Percentiles rank a stretch among this genome's conserved stretches.
Evolutionary conservation across 2,888 invertebrate species (phyloP).

Genomic region (Cryptocephalus moraei): DNA sequence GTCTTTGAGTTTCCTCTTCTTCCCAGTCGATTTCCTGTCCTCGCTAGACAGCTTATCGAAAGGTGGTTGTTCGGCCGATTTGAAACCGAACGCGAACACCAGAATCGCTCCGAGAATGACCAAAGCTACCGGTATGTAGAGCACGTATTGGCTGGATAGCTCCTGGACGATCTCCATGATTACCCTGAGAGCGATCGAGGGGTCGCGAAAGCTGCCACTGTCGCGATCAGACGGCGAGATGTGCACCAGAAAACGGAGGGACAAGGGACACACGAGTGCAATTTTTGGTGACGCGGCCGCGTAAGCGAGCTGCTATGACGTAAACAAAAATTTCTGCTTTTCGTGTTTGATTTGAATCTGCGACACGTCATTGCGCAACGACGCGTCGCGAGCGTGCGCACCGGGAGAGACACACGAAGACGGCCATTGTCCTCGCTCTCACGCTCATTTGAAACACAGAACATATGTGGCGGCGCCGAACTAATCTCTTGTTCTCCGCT

Average conservation of each 20-base stretch:
- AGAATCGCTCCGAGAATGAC: conserved; percentile 28
- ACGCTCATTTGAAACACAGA: no score
- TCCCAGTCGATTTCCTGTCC: conserved; percentile 57
- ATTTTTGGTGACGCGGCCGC: conserved; percentile 52
- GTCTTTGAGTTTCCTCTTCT: conserved; percentile 61
- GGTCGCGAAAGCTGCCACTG: conserved; percentile 14
- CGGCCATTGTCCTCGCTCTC: no score
- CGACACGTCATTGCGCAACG: not conserved
- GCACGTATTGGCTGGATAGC: conserved; percentile 46
- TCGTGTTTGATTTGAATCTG: not conserved
- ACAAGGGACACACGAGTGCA: conserved; percentile 9
- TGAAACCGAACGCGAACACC: conserved; percentile 29
- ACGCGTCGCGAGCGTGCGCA: not conserved
- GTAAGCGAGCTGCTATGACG: conserved; percentile 42
- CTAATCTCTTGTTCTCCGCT: no score
- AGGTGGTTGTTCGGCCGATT: conserved; percentile 54
- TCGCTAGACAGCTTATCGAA: conserved; percentile 62
- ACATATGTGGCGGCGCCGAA: no score
- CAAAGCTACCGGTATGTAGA: conserved; percentile 48
- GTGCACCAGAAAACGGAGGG: not conserved
- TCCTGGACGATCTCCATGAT: conserved; percentile 51
- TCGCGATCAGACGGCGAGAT: not conserved
- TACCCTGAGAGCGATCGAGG: conserved; percentile 3
- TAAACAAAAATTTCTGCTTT: conserved; percentile 35
- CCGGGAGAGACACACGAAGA: not conserved